Base-by-base conservation (phyloP, 1,140 invertebrate species). In the Drosophila baimaii region DNA sequence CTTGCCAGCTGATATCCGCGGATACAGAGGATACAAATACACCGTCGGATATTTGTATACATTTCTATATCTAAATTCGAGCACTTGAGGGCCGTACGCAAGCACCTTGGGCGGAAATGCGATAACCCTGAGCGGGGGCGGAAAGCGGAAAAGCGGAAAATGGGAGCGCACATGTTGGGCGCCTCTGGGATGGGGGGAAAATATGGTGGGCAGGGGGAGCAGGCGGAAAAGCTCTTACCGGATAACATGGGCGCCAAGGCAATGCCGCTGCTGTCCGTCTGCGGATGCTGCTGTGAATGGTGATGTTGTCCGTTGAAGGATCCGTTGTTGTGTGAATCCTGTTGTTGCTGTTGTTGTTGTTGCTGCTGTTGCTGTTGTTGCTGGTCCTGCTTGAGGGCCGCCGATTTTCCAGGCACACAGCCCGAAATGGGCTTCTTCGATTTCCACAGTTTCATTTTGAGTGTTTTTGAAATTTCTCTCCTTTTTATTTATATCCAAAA, bases 381-480 rank as follows among this genome's bases (percentile, higher is more conserved):
- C 55, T 91, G 86, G 33, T 91, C 90, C 66, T 85, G 90, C 39
- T 91, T 90, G 8, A 89, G 31, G 12, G 81, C 61, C 13, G 66
- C 75, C 27, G 88, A 79, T 43, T 91, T 91, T 62, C 90, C 90
- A 13, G 90, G 90, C 52, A 91, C 90, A 64, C 90, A 91, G 39
- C 90, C 89, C 15, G 77, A 81, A 35, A 91, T 91, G 49, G 90
- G 90, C 51, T 91, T 91, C 55, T 91, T 91, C 1, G 90, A 84
- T 65, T 91, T 91, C 90, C 90, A 91, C 81, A 91, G 41, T 72
- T 91, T 91, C 90, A 91, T 91, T 61, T 61, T 65, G 23, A 72
- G 33, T 72, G 33, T 43, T 54, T 33, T 8, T 62, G 21, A 0
- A 27, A 43, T 21, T 39, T 66, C 10, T 21, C 2, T 21, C 19